Percentiles rank a stretch among this genome's conserved stretches.
These are phyloP conservation scores for Cairina moschata DNA, from an alignment of 2,113 vertebrate genomes.

Conservation along the genomic window DNA sequence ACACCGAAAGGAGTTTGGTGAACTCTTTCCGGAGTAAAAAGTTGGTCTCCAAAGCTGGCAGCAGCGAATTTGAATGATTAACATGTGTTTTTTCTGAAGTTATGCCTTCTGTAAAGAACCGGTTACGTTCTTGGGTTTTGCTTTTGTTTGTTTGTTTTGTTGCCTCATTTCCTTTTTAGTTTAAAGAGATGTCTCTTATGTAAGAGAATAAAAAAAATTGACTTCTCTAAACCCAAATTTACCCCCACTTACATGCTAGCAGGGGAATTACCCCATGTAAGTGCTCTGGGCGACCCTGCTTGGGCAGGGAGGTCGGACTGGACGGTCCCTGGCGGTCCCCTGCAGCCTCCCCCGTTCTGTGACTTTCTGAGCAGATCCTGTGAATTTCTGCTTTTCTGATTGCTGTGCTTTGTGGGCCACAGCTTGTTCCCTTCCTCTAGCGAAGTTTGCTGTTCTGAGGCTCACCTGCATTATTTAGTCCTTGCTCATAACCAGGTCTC, in stretches of 20 bases:
- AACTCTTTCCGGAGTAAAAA: not conserved
- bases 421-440: not conserved
- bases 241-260: not conserved
- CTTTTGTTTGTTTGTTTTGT: not conserved
- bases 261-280: not conserved
- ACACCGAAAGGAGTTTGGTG: not conserved
- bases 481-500: rapidly evolving
- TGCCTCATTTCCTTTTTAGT: not conserved
- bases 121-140: not conserved
- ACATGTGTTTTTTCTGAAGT: not conserved
- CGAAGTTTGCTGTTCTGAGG: not conserved
- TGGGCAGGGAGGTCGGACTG: too few relatives aligned
- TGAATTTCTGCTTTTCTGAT: not conserved
- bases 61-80: not conserved
- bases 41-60: not conserved
- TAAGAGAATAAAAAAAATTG: not conserved
- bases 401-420: not conserved
- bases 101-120: not conserved
- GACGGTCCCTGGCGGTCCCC: too few relatives aligned
- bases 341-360: too few relatives aligned
- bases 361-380: too few relatives aligned
- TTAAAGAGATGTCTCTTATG: not conserved
- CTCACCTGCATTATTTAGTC: not conserved
- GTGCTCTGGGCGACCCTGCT: too few relatives aligned
- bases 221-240: not conserved